Evolutionary conservation across 1,140 invertebrate species (phyloP), one percentile per base, ranked within the genome.

Genomic region (Ephestia elutella): DNA sequence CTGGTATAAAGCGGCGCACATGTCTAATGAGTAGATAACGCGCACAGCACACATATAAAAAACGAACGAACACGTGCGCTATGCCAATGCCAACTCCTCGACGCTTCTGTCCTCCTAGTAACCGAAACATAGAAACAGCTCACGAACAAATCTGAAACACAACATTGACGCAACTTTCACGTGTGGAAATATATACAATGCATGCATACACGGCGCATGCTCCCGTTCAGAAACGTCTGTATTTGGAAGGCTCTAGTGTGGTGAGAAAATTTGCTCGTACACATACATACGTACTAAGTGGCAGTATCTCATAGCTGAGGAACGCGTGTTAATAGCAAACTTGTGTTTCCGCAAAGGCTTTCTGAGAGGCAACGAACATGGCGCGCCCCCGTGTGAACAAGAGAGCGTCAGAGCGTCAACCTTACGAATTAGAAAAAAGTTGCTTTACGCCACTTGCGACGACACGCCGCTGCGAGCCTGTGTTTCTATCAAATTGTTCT

Each of bases 341-440:
- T 71, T 80, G 70, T 76, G 78, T 86, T 87, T 87, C 82, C 84
- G 82, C 82, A 78, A 83, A 85, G 76, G 73, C 75, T 69, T 75
- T 78, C 80, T 75, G 61, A 72, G 78, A 80, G 73, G 65, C 73
- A 77, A 79, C 73, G 76, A 80, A 75, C 80, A 78, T 70, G 65
- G 67, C 72, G 68, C 75, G 76, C 70, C 70, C 68, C 68, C 78
- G 74, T 84, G 80, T 79, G 81, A 82, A 84, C 81, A 74, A 56
- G 78, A 75, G 82, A 84, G 73, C 81, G 77, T 82, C 81, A 75
- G 82, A 84, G 73, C 81, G 77, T 82, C 81, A 85, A 85, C 82
- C 82, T 87, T 85, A 82, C 79, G 70, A 85, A 84, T 85, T 82
- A 80, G 75, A 85, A 83, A 83, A 86, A 83, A 83, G 71, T 77